Conservation (phyloP, 64 coral and sea anemone genomes). For the Stichodactyla helianthus region DNA sequence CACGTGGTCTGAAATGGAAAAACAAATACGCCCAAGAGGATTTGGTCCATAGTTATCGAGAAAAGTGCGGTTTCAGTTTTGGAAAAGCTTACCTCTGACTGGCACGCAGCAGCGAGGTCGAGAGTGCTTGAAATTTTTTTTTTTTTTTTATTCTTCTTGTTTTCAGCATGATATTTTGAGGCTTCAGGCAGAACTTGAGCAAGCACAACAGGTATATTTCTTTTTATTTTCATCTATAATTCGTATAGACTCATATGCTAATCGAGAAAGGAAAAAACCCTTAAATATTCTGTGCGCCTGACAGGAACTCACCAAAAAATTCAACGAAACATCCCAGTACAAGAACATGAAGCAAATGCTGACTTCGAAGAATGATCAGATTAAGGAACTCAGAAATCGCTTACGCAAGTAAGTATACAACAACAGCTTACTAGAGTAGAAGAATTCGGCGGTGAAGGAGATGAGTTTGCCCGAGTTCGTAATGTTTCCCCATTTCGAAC, state of each 20-base stretch:
- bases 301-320: slow-evolving; percentile 97
- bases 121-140: background rate
- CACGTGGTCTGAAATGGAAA: too few relatives aligned
- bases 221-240: background rate
- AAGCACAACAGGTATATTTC: slow-evolving; percentile 65
- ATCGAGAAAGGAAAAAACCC: too few relatives aligned
- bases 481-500: too few relatives aligned
- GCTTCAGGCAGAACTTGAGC: slow-evolving; percentile 85
- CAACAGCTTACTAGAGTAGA: background rate
- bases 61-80: too few relatives aligned
- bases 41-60: too few relatives aligned
- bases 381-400: slow-evolving; percentile 82
- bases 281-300: background rate
- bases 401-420: slow-evolving; percentile 71
- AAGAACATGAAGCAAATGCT: slow-evolving; percentile 99
- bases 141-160: background rate
- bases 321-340: slow-evolving; percentile 97
- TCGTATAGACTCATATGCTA: too few relatives aligned
- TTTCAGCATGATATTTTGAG: slow-evolving; percentile 90
- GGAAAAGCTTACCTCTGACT: too few relatives aligned
- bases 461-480: too few relatives aligned
- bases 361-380: slow-evolving; percentile 95
- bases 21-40: too few relatives aligned
- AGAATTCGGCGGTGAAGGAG: background rate
- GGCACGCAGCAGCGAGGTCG: too few relatives aligned